These are phyloP conservation scores for Sylvicola cinctus DNA, from an alignment of 2,888 invertebrate genomes.

Conservation along the genomic window DNA sequence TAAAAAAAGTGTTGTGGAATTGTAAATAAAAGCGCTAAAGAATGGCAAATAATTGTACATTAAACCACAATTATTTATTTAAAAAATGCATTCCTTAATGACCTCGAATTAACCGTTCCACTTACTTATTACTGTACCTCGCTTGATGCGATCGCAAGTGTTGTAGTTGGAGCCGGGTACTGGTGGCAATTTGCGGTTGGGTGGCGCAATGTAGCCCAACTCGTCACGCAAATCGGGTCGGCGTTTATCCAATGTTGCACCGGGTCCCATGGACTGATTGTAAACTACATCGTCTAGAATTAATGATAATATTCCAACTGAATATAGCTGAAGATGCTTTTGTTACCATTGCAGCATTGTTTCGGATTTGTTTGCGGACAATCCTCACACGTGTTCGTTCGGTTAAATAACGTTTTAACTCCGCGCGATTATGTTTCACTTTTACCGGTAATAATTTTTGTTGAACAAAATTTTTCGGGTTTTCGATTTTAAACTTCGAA, in stretches of 20 bases:
- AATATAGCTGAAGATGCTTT: conserved; percentile 26
- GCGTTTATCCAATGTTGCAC: conserved; percentile 61
- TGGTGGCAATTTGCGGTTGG: conserved; percentile 77
- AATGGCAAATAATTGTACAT: too few species aligned
- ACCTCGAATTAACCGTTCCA: too few species aligned
- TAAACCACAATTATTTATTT: too few species aligned
- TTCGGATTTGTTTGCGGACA: background rate
- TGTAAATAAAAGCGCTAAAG: too few species aligned
- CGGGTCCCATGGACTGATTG: conserved; percentile 58
- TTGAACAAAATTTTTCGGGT: too few species aligned
- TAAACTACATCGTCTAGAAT: conserved; percentile 73
- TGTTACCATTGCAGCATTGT: conserved; percentile 13
- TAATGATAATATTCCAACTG: conserved; percentile 17
- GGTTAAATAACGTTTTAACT: too few species aligned
- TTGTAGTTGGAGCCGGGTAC: conserved; percentile 87
- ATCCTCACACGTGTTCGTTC: too few species aligned
- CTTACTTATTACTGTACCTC: conserved; percentile 85
- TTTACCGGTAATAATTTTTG: too few species aligned
- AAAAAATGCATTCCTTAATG: too few species aligned
- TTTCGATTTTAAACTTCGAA: too few species aligned
- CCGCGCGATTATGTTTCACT: too few species aligned
- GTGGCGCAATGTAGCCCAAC: conserved; percentile 81
- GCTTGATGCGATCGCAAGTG: conserved; percentile 82
- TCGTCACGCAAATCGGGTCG: conserved; percentile 71
- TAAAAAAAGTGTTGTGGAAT: background rate